Evolutionary conservation across 1,140 invertebrate species (phyloP).

Genomic region (Dendroctonus valens): DNA sequence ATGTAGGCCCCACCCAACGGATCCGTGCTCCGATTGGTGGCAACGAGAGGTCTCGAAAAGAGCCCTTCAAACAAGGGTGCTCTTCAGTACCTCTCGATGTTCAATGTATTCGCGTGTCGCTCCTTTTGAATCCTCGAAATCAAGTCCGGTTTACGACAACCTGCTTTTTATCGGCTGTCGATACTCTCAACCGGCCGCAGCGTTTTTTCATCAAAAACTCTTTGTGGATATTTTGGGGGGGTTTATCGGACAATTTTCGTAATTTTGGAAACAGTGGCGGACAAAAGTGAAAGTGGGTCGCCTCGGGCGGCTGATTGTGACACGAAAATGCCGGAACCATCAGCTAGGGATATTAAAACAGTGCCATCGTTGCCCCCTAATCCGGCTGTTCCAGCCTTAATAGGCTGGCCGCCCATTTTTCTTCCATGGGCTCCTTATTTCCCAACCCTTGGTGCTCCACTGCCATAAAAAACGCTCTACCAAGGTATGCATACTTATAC

Average conservation of each 20-base stretch:
- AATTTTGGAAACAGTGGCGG: slow-evolving; percentile 45
- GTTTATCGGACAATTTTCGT: slow-evolving; percentile 11
- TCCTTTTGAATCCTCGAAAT: slow-evolving; percentile 40
- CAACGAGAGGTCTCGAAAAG: slow-evolving; percentile 43
- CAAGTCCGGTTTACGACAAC: slow-evolving; percentile 8
- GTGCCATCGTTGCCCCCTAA: slow-evolving; percentile 23
- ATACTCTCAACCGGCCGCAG: too few species aligned
- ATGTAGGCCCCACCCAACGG: slow-evolving; percentile 36
- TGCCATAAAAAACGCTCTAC: slow-evolving; percentile 46
- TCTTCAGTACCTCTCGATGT: slow-evolving; percentile 50
- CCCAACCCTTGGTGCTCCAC: slow-evolving; percentile 48
- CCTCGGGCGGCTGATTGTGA: slow-evolving; percentile 13
- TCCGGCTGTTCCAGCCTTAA: slow-evolving; percentile 41
- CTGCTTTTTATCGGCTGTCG: too few species aligned
- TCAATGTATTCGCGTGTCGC: slow-evolving; percentile 49
- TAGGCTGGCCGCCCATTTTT: slow-evolving; percentile 49
- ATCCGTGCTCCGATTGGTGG: slow-evolving; percentile 38
- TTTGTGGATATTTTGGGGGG: neutral
- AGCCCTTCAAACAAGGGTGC: slow-evolving; percentile 46
- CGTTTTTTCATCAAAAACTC: too few species aligned
- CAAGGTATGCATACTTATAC: slow-evolving; percentile 43
- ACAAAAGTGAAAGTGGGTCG: slow-evolving; percentile 26
- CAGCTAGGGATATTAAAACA: slow-evolving; percentile 1
- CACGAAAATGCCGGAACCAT: too few species aligned
- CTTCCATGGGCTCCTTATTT: slow-evolving; percentile 49